phyloP scores from a whole-genome alignment of 1,140 invertebrate species.

The Diabrotica virgifera region DNA sequence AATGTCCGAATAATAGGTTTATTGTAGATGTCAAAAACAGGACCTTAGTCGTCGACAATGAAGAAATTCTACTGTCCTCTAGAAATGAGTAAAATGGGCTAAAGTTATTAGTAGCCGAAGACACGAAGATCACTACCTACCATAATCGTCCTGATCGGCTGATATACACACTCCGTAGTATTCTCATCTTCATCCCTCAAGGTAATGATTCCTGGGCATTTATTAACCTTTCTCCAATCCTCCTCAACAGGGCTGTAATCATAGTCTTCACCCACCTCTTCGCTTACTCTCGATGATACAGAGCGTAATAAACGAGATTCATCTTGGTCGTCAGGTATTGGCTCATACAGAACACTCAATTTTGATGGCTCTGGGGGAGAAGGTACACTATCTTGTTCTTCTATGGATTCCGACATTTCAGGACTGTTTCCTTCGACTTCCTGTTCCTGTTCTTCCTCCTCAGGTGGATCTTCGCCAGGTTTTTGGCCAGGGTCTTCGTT shows the following conservation, averaged over 20 bases:
- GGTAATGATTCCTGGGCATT: too few relatives aligned
- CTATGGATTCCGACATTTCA: constrained; percentile 31
- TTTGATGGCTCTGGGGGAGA: constrained; percentile 34
- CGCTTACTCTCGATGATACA: constrained; percentile 59
- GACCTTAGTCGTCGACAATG: too few relatives aligned
- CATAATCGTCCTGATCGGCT: too few relatives aligned
- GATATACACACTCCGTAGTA: too few relatives aligned
- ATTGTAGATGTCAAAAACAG: too few relatives aligned
- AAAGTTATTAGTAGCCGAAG: too few relatives aligned
- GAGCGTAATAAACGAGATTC: constrained; percentile 42
- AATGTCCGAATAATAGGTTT: too few relatives aligned
- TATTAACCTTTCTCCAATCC: constrained; percentile 65
- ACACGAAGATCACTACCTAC: too few relatives aligned
- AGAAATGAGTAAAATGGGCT: too few relatives aligned
- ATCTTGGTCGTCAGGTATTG: constrained; percentile 43
- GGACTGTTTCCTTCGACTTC: not conserved
- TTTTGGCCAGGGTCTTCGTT: constrained; percentile 45
- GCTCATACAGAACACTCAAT: constrained; percentile 42
- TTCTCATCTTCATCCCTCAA: too few relatives aligned
- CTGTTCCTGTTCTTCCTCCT: constrained; percentile 29
- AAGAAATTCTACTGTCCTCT: too few relatives aligned
- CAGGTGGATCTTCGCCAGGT: constrained; percentile 38
- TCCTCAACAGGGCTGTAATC: constrained; percentile 76
- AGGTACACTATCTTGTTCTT: constrained; percentile 38
- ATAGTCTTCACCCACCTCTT: constrained; percentile 72